These are phyloP conservation scores for Caranx ignobilis DNA, from an alignment of 2,113 vertebrate genomes.

Conservation along the genomic window DNA sequence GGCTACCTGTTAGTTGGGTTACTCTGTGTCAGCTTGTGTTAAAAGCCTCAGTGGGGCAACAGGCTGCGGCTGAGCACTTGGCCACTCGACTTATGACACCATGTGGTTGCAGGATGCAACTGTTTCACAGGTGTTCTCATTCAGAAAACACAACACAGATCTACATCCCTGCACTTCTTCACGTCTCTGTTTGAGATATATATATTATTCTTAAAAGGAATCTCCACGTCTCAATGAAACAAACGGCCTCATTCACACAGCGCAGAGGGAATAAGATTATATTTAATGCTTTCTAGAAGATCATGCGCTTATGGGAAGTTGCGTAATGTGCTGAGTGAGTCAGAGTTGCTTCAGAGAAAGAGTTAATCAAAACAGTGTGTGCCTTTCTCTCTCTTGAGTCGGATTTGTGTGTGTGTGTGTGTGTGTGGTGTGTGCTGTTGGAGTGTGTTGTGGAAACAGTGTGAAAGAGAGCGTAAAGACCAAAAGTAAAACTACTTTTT, in stretches of 20 bases:
- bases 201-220: background rate
- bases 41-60: background rate
- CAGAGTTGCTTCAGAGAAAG: constrained; percentile 14
- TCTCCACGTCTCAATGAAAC: background rate
- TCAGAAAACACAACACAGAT: background rate
- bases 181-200: background rate
- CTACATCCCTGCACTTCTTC: background rate
- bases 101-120: constrained; percentile 56
- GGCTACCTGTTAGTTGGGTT: background rate
- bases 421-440: background rate
- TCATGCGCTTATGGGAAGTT: constrained; percentile 21
- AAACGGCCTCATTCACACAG: constrained; percentile 5
- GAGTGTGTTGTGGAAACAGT: background rate
- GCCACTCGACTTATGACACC: constrained; percentile 67
- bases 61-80: constrained; percentile 20
- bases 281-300: constrained; percentile 2
- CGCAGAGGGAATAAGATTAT: constrained; percentile 18
- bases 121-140: constrained; percentile 38
- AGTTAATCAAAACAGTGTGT: constrained; percentile 22
- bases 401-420: background rate
- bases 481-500: background rate
- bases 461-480: background rate
- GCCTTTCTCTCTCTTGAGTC: background rate
- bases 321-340: constrained; percentile 33
- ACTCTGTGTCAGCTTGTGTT: background rate